Evolutionary conservation across 2,113 vertebrate species (phyloP), one percentile per base, ranked within the genome.

Genomic region (Sinocyclocheilus grahami): DNA sequence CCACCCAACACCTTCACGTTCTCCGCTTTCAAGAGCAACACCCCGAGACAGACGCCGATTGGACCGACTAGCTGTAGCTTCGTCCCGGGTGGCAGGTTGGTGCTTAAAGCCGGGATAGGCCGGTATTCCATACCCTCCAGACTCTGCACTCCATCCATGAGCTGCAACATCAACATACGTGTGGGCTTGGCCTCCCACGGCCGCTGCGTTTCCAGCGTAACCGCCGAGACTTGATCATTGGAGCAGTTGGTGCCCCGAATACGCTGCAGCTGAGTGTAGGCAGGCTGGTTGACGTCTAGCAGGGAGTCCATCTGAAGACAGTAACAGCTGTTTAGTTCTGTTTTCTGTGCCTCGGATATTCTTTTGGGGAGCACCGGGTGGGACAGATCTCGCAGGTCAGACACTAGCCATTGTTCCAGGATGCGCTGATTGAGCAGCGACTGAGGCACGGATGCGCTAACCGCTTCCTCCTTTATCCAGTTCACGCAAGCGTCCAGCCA

Each of bases 321-420:
- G 90, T 96, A 97, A 89, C 91, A 96, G 39, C 97, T 96, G 33
- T 89, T 96, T 24, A 99, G 88, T 89, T 96, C 94, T 60, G 95
- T 96, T 92, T 97, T 98, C 63, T 95, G 93, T 71, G 92, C 89
- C 88, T 94, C 92, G 85, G 94, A 91, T 53, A 98, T 91, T 22
- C 93, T 92, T 48, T 91, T 92, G 30, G 98, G 98, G 42, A 99
- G 95, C 91, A 98, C 30, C 2, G 95, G 95, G 84, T 95, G 88
- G 79, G 95, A 96, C 90, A 99, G 93, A 91, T 98, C 97, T 92
- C 96, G 94, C 58, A 99, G 93, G 91, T 99, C 97, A 0, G 97
- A 97, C 91, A 98, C 92, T 83, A 99, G 95, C 98, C 98, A 99
- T 77, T 99, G 98, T 85, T 99, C 97, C 93, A 98, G 94, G 0